Evolutionary conservation across 2,888 invertebrate species (phyloP).

Genomic region (Leucophenga maculata): DNA sequence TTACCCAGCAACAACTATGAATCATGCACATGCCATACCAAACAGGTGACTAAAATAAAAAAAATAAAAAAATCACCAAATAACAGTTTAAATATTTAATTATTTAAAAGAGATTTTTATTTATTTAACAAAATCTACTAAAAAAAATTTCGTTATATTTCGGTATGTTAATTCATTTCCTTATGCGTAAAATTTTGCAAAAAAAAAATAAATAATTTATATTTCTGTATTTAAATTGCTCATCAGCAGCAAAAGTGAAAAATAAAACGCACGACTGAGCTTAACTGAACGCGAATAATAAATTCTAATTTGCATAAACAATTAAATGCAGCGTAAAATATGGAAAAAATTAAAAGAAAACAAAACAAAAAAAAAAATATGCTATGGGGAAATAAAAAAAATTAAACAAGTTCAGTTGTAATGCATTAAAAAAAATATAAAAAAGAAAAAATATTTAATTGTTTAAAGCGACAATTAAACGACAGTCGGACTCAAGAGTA

Average conservation of each 20-base stretch:
- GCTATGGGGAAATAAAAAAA: background rate
- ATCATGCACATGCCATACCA: background rate
- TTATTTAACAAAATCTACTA: no score
- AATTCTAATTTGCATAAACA: slow-evolving; percentile 60
- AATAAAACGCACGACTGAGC: slow-evolving; percentile 1
- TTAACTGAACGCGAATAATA: slow-evolving; percentile 29
- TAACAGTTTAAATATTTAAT: background rate
- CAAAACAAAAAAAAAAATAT: slow-evolving; percentile 28
- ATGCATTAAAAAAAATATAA: background rate
- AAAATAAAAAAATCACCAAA: no score
- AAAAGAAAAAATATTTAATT: background rate
- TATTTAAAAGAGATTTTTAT: background rate
- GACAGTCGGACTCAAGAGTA: no score
- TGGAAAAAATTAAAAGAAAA: no score
- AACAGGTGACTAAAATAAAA: slow-evolving; percentile 6
- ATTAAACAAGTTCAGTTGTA: background rate
- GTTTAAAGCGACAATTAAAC: slow-evolving; percentile 11
- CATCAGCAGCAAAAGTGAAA: background rate
- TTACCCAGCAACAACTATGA: slow-evolving; percentile 2
- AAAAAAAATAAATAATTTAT: background rate
- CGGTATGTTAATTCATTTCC: no score
- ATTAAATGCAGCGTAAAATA: slow-evolving; percentile 46
- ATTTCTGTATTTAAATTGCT: slow-evolving; percentile 13
- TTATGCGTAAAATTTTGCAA: background rate
- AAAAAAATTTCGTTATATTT: no score